These are phyloP conservation scores for Erpetoichthys calabaricus DNA, from an alignment of 2,797 vertebrate genomes.

Conservation along the genomic window DNA sequence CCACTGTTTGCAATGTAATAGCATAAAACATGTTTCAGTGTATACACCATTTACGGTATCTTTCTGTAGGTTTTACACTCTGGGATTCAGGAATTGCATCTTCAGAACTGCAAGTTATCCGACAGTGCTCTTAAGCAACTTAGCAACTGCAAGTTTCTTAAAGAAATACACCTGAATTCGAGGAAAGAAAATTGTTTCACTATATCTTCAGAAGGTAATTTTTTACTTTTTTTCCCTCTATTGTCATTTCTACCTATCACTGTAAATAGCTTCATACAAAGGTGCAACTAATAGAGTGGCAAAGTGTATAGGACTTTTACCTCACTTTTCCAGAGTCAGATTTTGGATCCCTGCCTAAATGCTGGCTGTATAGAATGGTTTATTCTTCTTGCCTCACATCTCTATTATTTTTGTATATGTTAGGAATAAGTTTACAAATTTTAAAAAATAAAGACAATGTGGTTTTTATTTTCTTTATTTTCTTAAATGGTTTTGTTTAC, in stretches of 20 bases:
- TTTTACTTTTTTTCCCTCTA: conserved; percentile 15
- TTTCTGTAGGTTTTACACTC: conserved; percentile 55
- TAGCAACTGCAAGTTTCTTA: conserved; percentile 53
- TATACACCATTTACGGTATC: not conserved
- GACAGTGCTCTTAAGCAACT: conserved; percentile 55
- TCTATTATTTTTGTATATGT: too few relatives aligned
- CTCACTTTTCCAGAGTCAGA: not conserved
- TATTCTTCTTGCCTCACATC: too few relatives aligned
- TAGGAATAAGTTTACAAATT: too few relatives aligned
- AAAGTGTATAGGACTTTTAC: not conserved
- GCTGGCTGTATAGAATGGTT: too few relatives aligned
- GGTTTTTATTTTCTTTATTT: conserved; percentile 5
- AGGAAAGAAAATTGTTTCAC: conserved; percentile 41
- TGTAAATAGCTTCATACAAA: too few relatives aligned
- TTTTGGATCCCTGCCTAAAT: not conserved
- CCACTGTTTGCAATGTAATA: too few relatives aligned
- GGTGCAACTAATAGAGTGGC: not conserved
- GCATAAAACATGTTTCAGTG: not conserved
- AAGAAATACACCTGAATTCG: conserved; percentile 53
- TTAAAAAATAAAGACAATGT: too few relatives aligned
- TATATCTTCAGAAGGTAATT: conserved; percentile 63
- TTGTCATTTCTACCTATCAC: not conserved
- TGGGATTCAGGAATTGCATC: conserved; percentile 49
- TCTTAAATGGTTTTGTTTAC: not conserved
- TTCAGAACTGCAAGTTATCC: conserved; percentile 60